These are phyloP conservation scores for Amblyopsis hoosieri DNA, from an alignment of 2,797 vertebrate species.

Conservation along the genomic window DNA sequence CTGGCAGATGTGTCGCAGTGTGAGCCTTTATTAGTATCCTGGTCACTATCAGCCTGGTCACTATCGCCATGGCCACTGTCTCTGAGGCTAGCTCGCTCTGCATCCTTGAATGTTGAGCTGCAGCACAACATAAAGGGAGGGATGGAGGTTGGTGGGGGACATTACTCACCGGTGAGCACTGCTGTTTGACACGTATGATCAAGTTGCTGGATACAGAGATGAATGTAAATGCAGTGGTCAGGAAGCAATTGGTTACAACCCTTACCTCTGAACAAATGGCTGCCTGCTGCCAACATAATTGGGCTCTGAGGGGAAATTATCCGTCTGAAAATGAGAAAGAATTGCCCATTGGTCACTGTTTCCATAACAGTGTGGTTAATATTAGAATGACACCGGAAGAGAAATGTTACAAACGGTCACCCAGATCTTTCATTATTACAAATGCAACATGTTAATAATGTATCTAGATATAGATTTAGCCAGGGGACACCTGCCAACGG, in stretches of 20 bases:
- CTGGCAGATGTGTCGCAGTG: conserved; percentile 99
- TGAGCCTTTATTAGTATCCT: conserved; percentile 99
- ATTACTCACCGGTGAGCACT: conserved; percentile 50
- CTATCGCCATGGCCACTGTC: conserved; percentile 99
- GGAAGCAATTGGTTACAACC: conserved; percentile 83
- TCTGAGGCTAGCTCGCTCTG: conserved; percentile 98
- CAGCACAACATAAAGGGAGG: conserved; percentile 72
- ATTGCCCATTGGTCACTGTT: conserved; percentile 36
- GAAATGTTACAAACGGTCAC: conserved; percentile 23
- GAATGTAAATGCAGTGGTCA: conserved; percentile 76
- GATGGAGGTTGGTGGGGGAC: conserved; percentile 5
- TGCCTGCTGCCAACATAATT: conserved; percentile 99
- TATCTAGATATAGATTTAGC: conserved; percentile 10
- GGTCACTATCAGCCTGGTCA: conserved; percentile 99
- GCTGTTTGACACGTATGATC: conserved; percentile 49
- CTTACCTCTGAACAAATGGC: conserved; percentile 99
- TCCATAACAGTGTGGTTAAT: conserved; percentile 17
- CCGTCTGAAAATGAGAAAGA: conserved; percentile 91
- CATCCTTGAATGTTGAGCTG: conserved; percentile 99
- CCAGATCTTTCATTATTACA: conserved; percentile 6
- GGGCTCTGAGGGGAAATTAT: conserved; percentile 99
- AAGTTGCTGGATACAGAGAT: conserved; percentile 54
- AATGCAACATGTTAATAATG: conserved; percentile 40
- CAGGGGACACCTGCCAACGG: conserved; percentile 39
- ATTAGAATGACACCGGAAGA: conserved; percentile 21